Evolutionary conservation across 2,888 invertebrate genomes (phyloP).

Genomic region (Apamea crenata): DNA sequence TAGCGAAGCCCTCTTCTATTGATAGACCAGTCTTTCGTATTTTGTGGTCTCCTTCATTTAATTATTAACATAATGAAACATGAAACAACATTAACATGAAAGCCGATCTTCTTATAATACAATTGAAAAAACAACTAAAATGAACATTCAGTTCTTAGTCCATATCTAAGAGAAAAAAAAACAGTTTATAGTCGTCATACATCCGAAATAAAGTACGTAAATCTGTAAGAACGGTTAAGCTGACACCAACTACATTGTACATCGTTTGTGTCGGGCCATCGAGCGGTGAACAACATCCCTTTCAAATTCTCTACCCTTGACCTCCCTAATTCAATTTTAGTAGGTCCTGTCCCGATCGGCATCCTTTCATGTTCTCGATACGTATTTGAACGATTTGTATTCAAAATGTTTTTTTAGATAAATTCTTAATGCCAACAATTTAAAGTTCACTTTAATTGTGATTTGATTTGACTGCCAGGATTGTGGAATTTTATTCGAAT

Average conservation of each 20-base stretch:
- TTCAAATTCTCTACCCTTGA: constrained; percentile 44
- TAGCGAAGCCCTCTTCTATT: not conserved
- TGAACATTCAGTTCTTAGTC: not conserved
- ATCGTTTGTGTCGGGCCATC: constrained; percentile 23
- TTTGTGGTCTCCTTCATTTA: not conserved
- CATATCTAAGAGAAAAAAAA: not conserved
- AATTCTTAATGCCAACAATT: not conserved
- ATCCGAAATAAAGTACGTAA: constrained; percentile 3
- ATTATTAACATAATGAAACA: not conserved
- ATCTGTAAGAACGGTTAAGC: constrained; percentile 17
- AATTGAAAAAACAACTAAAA: constrained; percentile 5
- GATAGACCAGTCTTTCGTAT: not conserved
- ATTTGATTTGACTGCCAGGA: not conserved
- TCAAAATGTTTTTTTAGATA: not conserved
- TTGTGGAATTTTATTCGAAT: not conserved
- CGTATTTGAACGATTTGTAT: constrained; percentile 26
- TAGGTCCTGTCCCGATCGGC: not conserved
- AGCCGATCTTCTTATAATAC: not conserved
- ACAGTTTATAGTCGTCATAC: constrained; percentile 12
- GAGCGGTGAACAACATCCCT: constrained; percentile 35
- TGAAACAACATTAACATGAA: not conserved
- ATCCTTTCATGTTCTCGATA: constrained; percentile 11
- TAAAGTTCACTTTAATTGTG: not conserved
- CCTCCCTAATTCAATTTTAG: constrained; percentile 42
- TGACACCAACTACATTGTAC: constrained; percentile 35